Conservation (phyloP, 2,888 invertebrate genomes). For the Drosophila putrida region DNA sequence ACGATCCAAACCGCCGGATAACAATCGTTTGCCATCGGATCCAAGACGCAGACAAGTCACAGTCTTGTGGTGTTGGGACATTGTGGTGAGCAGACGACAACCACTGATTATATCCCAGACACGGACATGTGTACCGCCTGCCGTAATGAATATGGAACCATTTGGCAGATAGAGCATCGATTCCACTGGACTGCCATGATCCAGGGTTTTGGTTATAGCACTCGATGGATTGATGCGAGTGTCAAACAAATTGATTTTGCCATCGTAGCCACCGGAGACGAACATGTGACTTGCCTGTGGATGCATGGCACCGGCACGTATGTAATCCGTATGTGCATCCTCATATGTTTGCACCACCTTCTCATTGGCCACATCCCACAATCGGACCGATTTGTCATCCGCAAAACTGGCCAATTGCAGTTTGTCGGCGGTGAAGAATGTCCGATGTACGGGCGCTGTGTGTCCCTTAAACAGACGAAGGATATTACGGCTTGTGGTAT, state of each 20-base stretch:
- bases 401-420: conserved; percentile 94
- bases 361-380: conserved; percentile 97
- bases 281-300: conserved; percentile 91
- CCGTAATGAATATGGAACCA: conserved; percentile 95
- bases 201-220: conserved; percentile 88
- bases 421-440: conserved; percentile 92
- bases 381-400: conserved; percentile 93
- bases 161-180: conserved; percentile 94
- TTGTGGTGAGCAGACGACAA: conserved; percentile 90
- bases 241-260: conserved; percentile 95
- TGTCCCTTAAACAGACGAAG: conserved; percentile 95
- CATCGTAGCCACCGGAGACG: conserved; percentile 95
- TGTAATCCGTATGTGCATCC: conserved; percentile 91
- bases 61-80: conserved; percentile 98
- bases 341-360: conserved; percentile 88
- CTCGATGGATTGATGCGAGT: conserved; percentile 88
- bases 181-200: conserved; percentile 96
- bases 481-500: conserved; percentile 92
- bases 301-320: conserved; percentile 93
- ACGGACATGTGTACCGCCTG: conserved; percentile 95
- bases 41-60: conserved; percentile 94
- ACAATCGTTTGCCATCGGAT: conserved; percentile 91
- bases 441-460: conserved; percentile 91
- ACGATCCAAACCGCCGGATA: conserved; percentile 96
- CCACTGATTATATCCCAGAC: conserved; percentile 97